A percentile compares a stretch with the other conserved stretches of the same genome.
These are phyloP conservation scores for Parnassius mnemosyne DNA, from an alignment of 2,888 invertebrate species.

Conservation along the genomic window DNA sequence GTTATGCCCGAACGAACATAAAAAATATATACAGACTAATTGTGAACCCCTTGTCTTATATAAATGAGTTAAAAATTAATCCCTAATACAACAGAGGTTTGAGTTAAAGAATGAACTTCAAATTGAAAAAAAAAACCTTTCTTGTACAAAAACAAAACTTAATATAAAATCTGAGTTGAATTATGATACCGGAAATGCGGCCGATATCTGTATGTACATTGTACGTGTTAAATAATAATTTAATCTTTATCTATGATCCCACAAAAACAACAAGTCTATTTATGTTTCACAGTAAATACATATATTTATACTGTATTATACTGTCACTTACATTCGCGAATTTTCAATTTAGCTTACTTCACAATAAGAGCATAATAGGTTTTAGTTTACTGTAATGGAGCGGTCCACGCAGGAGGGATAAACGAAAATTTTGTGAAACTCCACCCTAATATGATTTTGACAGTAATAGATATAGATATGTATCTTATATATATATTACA, in stretches of 20 bases:
- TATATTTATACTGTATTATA: conserved; percentile 12
- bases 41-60: too few relatives aligned
- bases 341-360: conserved; percentile 20
- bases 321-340: conserved; percentile 20
- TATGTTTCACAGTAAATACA: conserved; percentile 11
- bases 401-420: conserved; percentile 4
- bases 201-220: too few relatives aligned
- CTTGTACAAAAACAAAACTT: too few relatives aligned
- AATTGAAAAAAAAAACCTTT: too few relatives aligned
- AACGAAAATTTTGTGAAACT: conserved; percentile 7
- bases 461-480: conserved; percentile 18
- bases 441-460: conserved; percentile 2
- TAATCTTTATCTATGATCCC: neutral
- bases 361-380: conserved; percentile 22
- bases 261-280: conserved; percentile 5
- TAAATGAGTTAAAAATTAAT: too few relatives aligned
- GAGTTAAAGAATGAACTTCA: too few relatives aligned
- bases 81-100: too few relatives aligned
- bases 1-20: too few relatives aligned
- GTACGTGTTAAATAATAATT: too few relatives aligned
- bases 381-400: conserved; percentile 19
- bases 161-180: too few relatives aligned
- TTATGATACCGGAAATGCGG: too few relatives aligned
- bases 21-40: too few relatives aligned
- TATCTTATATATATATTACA: conserved; percentile 8